Conservation (phyloP, 1,140 invertebrate genomes). For the Drosophila athabasca region DNA sequence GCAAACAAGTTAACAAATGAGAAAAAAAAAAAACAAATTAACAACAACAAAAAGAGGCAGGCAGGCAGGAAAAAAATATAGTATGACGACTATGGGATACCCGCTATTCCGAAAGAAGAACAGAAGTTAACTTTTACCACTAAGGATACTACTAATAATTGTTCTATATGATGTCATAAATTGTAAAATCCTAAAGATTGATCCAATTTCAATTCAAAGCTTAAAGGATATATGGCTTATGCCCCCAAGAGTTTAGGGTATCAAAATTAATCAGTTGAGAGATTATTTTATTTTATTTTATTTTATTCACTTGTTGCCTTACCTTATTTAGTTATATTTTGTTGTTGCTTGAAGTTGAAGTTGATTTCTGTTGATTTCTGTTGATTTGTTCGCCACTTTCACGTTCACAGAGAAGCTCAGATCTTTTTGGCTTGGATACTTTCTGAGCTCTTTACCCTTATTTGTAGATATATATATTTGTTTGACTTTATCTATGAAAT, state of each 20-base stretch:
- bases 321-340: slow-evolving; percentile 20
- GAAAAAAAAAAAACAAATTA: slow-evolving; percentile 25
- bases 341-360: neutral
- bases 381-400: slow-evolving; percentile 57
- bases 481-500: slow-evolving; percentile 2
- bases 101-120: no score
- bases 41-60: neutral
- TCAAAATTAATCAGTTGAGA: slow-evolving; percentile 24
- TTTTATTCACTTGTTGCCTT: slow-evolving; percentile 27
- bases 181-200: no score
- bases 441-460: neutral
- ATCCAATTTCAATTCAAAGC: neutral
- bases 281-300: slow-evolving; percentile 36
- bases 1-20: slow-evolving; percentile 52
- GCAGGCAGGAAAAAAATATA: no score
- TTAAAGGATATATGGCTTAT: no score
- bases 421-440: slow-evolving; percentile 1
- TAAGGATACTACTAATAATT: no score
- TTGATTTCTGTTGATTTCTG: slow-evolving; percentile 15
- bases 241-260: no score
- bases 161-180: no score
- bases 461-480: slow-evolving; percentile 2
- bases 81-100: no score
- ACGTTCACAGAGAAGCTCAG: slow-evolving; percentile 45
- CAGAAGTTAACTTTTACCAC: no score